phyloP scores from a whole-genome alignment of 2,113 vertebrate genomes.

The Passer domesticus region DNA sequence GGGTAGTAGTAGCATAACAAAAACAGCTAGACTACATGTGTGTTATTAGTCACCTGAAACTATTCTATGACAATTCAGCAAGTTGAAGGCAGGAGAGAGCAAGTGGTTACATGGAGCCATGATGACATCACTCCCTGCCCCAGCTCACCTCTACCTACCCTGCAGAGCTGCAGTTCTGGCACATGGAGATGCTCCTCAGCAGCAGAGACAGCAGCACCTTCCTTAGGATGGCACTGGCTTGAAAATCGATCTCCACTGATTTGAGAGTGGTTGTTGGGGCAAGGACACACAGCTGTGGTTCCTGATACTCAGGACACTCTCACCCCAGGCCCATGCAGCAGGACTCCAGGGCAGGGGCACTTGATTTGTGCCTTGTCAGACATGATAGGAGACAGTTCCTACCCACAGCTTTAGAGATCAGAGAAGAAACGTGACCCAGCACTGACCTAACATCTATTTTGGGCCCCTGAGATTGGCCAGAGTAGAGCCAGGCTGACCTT shows the following conservation, averaged over 20 bases:
- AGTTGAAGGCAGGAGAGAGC: background rate
- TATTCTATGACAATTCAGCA: background rate
- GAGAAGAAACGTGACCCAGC: background rate
- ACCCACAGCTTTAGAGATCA: background rate
- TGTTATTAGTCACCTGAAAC: background rate
- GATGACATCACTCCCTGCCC: background rate
- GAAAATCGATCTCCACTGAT: fast-evolving
- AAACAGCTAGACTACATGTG: background rate
- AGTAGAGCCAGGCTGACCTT: background rate
- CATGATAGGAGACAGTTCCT: background rate
- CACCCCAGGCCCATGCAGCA: fast-evolving
- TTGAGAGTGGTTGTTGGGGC: background rate
- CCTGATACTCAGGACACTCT: background rate
- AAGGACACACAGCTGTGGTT: fast-evolving
- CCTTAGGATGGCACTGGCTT: background rate
- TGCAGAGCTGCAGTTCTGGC: background rate
- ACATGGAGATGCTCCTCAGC: background rate
- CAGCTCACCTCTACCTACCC: background rate
- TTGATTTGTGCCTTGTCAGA: background rate
- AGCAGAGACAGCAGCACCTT: background rate
- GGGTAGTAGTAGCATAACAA: background rate
- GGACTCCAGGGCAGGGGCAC: background rate
- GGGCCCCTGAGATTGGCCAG: background rate
- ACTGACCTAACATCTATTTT: background rate
- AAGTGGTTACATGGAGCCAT: background rate